Percentiles rank a stretch among this genome's conserved stretches.
phyloP scores from a whole-genome alignment of 2,797 vertebrate genomes.

The Enteromius thamalakanensis region DNA sequence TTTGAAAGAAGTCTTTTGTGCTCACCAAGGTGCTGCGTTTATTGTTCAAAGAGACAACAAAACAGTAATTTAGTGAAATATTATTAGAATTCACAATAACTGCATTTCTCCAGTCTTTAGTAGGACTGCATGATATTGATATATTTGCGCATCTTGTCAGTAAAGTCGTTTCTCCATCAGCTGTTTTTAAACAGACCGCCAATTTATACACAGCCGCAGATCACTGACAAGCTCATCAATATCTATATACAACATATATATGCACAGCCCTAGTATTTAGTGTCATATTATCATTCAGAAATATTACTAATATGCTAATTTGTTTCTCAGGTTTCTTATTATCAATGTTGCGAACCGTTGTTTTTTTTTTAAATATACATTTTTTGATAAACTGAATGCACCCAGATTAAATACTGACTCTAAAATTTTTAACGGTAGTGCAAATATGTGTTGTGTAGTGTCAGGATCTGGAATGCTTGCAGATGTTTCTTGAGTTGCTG shows the following conservation, averaged over 20 bases:
- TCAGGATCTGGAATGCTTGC: slow-evolving; percentile 11
- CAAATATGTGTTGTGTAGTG: background rate
- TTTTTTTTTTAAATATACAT: background rate
- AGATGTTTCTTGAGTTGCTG: background rate
- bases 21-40: background rate
- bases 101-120: background rate
- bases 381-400: background rate
- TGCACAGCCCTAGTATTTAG: too few species aligned
- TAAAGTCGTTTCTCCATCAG: too few species aligned
- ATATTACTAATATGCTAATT: background rate
- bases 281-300: background rate
- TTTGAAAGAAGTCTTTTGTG: background rate
- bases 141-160: too few species aligned
- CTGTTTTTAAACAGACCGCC: too few species aligned
- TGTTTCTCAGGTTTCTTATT: slow-evolving; percentile 6
- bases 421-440: background rate
- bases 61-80: background rate
- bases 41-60: background rate
- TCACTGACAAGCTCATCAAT: too few species aligned
- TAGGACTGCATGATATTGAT: too few species aligned
- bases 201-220: too few species aligned
- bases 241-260: too few species aligned
- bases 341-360: background rate
- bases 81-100: background rate
- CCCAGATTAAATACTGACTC: background rate